phyloP scores from a whole-genome alignment of 2,797 vertebrate species.

The Sebastes hopkinsi region DNA sequence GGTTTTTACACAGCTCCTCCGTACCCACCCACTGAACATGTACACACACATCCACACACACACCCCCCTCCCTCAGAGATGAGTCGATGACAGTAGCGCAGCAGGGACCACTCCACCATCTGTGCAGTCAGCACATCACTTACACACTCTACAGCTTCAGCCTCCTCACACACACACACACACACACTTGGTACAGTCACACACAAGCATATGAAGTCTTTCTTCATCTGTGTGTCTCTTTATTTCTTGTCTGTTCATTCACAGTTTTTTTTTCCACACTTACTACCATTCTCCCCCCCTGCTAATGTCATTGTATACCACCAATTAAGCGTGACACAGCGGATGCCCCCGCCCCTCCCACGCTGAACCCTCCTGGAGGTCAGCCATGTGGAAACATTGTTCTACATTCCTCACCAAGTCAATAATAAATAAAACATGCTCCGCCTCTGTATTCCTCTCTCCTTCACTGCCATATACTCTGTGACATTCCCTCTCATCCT shows the following conservation, averaged over 20 bases:
- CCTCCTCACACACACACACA: slow-evolving; percentile 20
- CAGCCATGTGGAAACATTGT: slow-evolving; percentile 85
- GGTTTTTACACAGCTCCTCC: slow-evolving; percentile 56
- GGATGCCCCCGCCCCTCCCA: slow-evolving; percentile 64
- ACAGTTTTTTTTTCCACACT: slow-evolving; percentile 59
- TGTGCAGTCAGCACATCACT: slow-evolving; percentile 82
- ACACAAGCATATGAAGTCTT: slow-evolving; percentile 31
- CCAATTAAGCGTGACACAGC: slow-evolving; percentile 79
- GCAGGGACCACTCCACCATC: slow-evolving; percentile 82
- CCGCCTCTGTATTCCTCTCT: slow-evolving; percentile 50
- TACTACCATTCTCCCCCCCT: slow-evolving; percentile 22
- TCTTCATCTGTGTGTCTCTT: slow-evolving; percentile 29
- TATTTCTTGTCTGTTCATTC: slow-evolving; percentile 46
- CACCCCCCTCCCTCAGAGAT: slow-evolving; percentile 60
- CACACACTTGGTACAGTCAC: slow-evolving; percentile 13
- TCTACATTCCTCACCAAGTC: slow-evolving; percentile 82
- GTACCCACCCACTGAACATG: slow-evolving; percentile 32
- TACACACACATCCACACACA: slow-evolving; percentile 13
- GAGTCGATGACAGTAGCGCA: slow-evolving; percentile 79
- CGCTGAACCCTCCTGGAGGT: slow-evolving; percentile 68
- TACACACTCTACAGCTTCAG: slow-evolving; percentile 55
- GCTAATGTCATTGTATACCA: slow-evolving; percentile 68
- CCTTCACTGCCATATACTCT: slow-evolving; percentile 8
- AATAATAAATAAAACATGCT: slow-evolving; percentile 85
- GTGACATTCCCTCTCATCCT: slow-evolving; percentile 36